Evolutionary conservation across 2,113 vertebrate genomes (phyloP), one percentile per base, ranked within the genome.

Genomic region (Misgurnus anguillicaudatus): DNA sequence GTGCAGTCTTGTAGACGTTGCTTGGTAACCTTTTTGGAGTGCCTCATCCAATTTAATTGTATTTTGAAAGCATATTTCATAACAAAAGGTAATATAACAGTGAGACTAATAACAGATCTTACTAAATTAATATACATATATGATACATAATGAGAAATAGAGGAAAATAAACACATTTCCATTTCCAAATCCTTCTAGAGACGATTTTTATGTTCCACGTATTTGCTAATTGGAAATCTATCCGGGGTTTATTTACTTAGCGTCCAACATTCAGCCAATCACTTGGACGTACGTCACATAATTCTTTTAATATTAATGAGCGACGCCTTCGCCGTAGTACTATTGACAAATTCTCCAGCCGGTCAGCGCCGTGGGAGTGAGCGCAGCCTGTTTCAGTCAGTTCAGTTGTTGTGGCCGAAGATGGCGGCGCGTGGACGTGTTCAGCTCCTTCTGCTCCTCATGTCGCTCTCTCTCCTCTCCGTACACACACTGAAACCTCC

Each of bases 341-440:
- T 6, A 16, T 62, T 7, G n/a, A 2, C 1, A 3, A 7, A 9
- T 19, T 19, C 53, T 55, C n/a, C 53, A 19, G 21, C 57, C 14
- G 57, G 71, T 74, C 55, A 74, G 71, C 17, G 38, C 69, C 7
- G 58, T n/a, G 57, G 57, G 24, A 78, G 65, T n/a, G 38, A 57
- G 53, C 21, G 39, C 51, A 68, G 63, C 65, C 24, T 31, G 24
- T 31, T 31, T 31, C 24, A 31, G 24, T 31, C 8, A 66, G 48
- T 68, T 78, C 75, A 68, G 60, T 65, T 60, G 76, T 80, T 70
- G 75, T 82, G 87, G 79, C 78, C 82, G 90, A 93, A 93, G 92
- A 93, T 93, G 92, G 91, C 92, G 92, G 86, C 91, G 84, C 82
- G 85, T 87, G 66, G 90, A 91, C 87, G 86, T 76, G 89, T 86